Evolutionary conservation across 2,113 vertebrate genomes (phyloP).

Genomic region (Pachyramphus minor): DNA sequence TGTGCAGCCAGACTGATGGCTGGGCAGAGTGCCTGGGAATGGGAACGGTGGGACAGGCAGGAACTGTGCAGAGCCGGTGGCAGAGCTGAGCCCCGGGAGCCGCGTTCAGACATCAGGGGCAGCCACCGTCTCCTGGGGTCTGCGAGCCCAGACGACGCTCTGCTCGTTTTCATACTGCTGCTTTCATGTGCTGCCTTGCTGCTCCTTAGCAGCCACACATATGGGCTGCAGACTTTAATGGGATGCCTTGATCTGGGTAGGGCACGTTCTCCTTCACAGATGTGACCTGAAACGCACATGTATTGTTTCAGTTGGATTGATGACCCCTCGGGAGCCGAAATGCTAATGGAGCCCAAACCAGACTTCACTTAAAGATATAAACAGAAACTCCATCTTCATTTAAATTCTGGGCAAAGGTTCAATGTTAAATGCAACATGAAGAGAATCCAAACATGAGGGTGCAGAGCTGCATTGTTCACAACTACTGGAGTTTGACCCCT

Average conservation of each 20-base stretch:
- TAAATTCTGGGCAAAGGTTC: slow-evolving; percentile 23
- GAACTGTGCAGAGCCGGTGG: fast-evolving
- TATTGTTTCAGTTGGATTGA: slow-evolving; percentile 44
- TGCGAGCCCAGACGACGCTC: background rate
- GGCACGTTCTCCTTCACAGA: slow-evolving; percentile 39
- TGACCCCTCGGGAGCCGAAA: slow-evolving; percentile 31
- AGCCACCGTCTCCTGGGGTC: background rate
- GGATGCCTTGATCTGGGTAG: slow-evolving; percentile 47
- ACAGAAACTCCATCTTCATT: slow-evolving; percentile 36
- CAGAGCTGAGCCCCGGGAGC: background rate
- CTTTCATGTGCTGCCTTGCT: slow-evolving; percentile 34
- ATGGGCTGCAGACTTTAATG: slow-evolving; percentile 52
- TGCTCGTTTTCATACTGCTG: slow-evolving; percentile 17
- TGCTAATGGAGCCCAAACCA: slow-evolving; percentile 36
- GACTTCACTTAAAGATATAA: slow-evolving; percentile 2
- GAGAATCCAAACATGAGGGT: background rate
- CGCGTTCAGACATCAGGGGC: fast-evolving
- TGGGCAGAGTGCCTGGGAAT: background rate
- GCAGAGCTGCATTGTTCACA: background rate
- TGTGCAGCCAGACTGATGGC: background rate
- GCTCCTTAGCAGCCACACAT: slow-evolving; percentile 47
- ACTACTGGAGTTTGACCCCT: background rate
- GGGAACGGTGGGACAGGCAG: background rate
- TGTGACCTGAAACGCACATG: slow-evolving; percentile 26
- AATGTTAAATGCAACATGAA: background rate